Evolutionary conservation across 2,888 invertebrate species (phyloP), one percentile per base, ranked within the genome.

Genomic region (Pachliopta kotzebuea): DNA sequence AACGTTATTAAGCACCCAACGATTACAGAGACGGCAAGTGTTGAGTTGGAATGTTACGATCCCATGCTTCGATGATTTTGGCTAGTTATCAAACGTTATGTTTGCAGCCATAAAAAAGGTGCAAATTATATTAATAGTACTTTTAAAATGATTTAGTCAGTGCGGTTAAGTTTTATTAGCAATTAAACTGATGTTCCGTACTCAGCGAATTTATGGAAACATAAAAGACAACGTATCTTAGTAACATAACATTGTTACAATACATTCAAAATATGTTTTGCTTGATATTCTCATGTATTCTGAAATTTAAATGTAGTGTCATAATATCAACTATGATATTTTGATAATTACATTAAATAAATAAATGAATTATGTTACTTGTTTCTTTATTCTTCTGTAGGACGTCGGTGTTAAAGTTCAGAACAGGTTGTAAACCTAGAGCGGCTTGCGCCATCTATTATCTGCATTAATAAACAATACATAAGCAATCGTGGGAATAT

Each of bases 111-210:
- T 83, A 81, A 85, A 74, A 78, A 82, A 81, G 77, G 79, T 78
- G 81, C 78, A 80, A 85, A 86, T 83, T 81, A 74, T 80, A 80
- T 84, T 83, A 85, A 81, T 76, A 78, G 74, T 79, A 69, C n/a
- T 76, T 83, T 83, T 83, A 81, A 85, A 80, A 79, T 76, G 74
- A 75, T 76, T 69, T 72, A 72, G 76, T 76, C 73, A 74, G 79
- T 77, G 76, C 72, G 76, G 78, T 69, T 68, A 75, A 73, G 71
- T 81, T 86, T 86, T 84, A 85, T 88, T 75, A 83, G 75, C 76
- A 76, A 84, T 86, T 79, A 84, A 84, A 80, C 72, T 75, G 71
- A 76, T 80, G 79, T 80, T 78, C 74, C 70, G 76, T 67, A 68
- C 70, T 73, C 72, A 72, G 69, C 68, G 70, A 78, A 81, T 83